Conservation (phyloP, 2,113 vertebrate species). For the Aptenodytes forsteri region DNA sequence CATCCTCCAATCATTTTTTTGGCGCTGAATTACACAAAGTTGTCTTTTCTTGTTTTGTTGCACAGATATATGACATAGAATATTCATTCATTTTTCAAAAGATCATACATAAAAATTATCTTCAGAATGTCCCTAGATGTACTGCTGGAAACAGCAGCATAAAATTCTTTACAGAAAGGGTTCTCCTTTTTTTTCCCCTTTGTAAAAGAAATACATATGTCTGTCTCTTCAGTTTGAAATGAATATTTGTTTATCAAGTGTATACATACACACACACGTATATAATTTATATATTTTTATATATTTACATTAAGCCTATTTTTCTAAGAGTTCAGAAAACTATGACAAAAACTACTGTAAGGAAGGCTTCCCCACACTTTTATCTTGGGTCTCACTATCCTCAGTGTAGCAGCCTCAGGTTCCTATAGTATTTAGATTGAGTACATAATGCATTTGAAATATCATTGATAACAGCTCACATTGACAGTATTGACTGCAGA, state of each 20-base stretch:
- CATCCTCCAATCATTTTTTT: slow-evolving; percentile 25
- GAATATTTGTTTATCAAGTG: background rate
- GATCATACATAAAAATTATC: slow-evolving; percentile 2
- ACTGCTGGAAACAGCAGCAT: background rate
- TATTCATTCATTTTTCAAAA: slow-evolving; percentile 41
- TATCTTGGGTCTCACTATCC: background rate
- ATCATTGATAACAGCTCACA: background rate
- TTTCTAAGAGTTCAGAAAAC: background rate
- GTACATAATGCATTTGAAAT: background rate
- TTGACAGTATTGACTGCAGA: background rate
- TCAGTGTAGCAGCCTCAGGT: background rate
- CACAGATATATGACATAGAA: background rate
- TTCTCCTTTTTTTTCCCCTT: background rate
- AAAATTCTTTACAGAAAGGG: background rate
- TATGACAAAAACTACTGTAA: background rate
- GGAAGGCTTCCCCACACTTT: background rate
- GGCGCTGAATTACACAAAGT: background rate
- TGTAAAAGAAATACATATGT: background rate
- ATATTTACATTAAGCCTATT: background rate
- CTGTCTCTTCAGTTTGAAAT: background rate
- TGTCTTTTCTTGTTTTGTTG: slow-evolving; percentile 32
- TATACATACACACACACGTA: accelerated
- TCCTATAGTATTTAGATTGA: background rate
- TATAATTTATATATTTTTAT: background rate
- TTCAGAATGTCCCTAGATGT: background rate